Evolutionary conservation across 1,140 invertebrate species (phyloP).

Genomic region (Penaeus chinensis): DNA sequence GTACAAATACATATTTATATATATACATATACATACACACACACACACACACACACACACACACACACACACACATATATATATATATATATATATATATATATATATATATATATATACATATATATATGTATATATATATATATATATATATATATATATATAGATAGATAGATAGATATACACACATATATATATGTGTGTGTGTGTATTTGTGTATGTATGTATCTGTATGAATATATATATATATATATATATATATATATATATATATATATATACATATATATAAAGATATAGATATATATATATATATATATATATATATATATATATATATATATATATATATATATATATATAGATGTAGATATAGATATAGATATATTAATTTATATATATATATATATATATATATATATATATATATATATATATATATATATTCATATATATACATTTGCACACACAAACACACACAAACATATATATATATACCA

Average conservation of each 20-base stretch:
- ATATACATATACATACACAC: conserved; percentile 18
- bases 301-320: conserved; percentile 2
- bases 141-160: conserved; percentile 1
- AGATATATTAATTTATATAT: conserved; percentile 24
- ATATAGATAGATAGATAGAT: conserved; percentile 7
- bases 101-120: conserved; percentile 29
- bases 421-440: neutral
- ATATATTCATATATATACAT: neutral
- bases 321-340: conserved; percentile 19
- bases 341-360: conserved; percentile 12
- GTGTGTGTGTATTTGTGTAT: neutral
- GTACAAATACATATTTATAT: conserved; percentile 26
- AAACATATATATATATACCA: conserved; percentile 8
- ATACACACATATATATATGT: conserved; percentile 5
- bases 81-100: conserved; percentile 35
- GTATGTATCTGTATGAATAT: neutral
- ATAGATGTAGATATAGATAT: neutral
- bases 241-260: conserved; percentile 20
- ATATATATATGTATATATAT: neutral
- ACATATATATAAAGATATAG: conserved; percentile 18
- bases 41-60: neutral
- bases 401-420: conserved; percentile 31
- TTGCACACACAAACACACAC: neutral
- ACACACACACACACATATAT: conserved; percentile 18
- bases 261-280: conserved; percentile 28